Percentiles rank a stretch among this genome's conserved stretches.
Evolutionary conservation across 2,888 invertebrate species (phyloP).

Genomic region (Aspidiotus rigidus): DNA sequence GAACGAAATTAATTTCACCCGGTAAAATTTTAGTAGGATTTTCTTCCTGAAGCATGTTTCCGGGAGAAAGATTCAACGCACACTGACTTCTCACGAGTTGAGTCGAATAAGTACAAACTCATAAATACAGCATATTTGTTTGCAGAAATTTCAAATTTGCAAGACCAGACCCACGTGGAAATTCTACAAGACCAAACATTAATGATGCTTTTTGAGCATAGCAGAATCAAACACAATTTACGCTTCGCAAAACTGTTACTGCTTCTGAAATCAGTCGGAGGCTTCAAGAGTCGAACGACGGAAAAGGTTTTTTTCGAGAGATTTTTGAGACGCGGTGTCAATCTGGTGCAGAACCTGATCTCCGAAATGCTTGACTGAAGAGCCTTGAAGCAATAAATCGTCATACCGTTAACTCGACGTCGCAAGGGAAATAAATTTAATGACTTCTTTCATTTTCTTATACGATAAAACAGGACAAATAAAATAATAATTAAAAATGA

Average conservation of each 20-base stretch:
- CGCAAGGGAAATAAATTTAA: no score
- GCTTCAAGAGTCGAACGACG: constrained; percentile 48
- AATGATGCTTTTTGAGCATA: constrained; percentile 64
- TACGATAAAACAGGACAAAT: neutral
- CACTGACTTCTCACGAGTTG: neutral
- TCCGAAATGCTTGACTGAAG: constrained; percentile 3
- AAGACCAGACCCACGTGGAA: constrained; percentile 53
- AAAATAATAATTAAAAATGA: neutral
- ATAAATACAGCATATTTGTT: constrained; percentile 13
- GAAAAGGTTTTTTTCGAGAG: constrained; percentile 69
- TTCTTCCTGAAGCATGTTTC: no score
- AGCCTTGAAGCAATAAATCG: constrained; percentile 11
- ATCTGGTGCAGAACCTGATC: constrained; percentile 52
- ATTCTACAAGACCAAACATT: constrained; percentile 73
- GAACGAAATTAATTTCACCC: no score
- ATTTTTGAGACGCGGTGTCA: constrained; percentile 55
- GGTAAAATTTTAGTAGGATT: no score
- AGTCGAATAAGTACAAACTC: neutral
- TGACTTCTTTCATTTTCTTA: neutral
- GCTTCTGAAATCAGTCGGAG: constrained; percentile 57
- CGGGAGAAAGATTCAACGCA: neutral
- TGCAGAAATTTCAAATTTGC: constrained; percentile 54
- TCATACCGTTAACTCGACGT: no score
- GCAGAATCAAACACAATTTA: constrained; percentile 46
- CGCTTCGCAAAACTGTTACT: constrained; percentile 66